Evolutionary conservation across 2,113 vertebrate species (phyloP), one percentile per base, ranked within the genome.

Genomic region (Colaptes auratus): DNA sequence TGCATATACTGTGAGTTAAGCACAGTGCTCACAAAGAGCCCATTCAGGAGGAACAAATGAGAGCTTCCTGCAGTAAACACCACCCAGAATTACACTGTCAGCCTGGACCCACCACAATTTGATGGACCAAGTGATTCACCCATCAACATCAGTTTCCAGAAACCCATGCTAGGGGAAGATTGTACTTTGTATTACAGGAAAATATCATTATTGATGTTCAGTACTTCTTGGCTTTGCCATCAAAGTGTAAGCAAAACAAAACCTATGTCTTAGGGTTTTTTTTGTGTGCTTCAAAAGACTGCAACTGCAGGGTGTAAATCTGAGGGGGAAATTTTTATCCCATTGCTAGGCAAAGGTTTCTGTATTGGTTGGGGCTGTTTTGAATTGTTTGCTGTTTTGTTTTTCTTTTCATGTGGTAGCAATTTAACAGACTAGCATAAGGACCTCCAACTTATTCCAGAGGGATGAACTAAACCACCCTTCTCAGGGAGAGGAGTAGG

Each of bases 181-280:
- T 28, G 42, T 46, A 39, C 58, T 83, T 89, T 95, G 94, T 97
- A 95, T 95, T 95, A 72, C 72, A 93, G 70, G 90, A 82, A 94
- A 94, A 91, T 36, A 59, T 12, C 46, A 12, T 75, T 84, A 71
- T 70, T 79, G 12, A 4, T 15, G 64, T 82, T 93, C 53, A 39
- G 44, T 42, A 69, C 70, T 77, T 77, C 85, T 56, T 73, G 33
- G 61, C 69, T 94, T 86, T 6, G 12, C 76, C 58, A 8, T 14
- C 50, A 19, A 67, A 80, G 33, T 85, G 73, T 28, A 60, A 95
- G 87, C 36, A 60, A 58, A 84, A 83, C 33, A 58, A 23, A 71
- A 61, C 8, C 42, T 59, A 0, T 15, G 4, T 67, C 36, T 58
- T 59, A 35, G 2, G 64, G 20, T 3, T 5, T 72, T 86, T 69